phyloP scores from a whole-genome alignment of 2,797 vertebrate species.

The Acestrorhynchus altus region DNA sequence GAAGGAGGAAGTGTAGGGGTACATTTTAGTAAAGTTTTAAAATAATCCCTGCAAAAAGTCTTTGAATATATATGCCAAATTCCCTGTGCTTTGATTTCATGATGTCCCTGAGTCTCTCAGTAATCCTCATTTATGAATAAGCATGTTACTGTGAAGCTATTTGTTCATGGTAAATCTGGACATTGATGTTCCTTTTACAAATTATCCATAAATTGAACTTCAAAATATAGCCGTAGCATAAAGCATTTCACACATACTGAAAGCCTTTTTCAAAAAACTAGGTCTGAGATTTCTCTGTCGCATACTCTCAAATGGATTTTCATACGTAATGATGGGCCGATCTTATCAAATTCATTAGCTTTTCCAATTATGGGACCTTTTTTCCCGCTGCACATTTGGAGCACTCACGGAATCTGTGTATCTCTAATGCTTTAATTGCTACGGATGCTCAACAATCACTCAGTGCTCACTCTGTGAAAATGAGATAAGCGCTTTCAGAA shows the following conservation, averaged over 20 bases:
- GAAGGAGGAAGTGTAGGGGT: no score
- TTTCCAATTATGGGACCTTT: conserved; percentile 44
- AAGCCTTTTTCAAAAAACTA: neutral
- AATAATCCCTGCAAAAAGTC: no score
- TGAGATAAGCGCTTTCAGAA: conserved; percentile 61
- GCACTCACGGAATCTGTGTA: conserved; percentile 13
- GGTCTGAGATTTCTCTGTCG: conserved; percentile 5
- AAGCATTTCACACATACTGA: neutral
- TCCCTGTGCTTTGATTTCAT: no score
- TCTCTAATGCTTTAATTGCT: conserved; percentile 43
- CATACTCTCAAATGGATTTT: conserved; percentile 1
- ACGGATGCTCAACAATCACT: conserved; percentile 41
- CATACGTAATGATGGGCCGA: conserved; percentile 15
- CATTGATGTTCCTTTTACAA: no score
- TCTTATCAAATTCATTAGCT: conserved; percentile 43
- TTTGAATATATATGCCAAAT: no score
- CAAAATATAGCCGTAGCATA: neutral
- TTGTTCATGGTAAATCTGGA: no score
- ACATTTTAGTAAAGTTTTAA: no score
- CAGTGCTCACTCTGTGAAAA: conserved; percentile 55
- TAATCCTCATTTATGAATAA: no score
- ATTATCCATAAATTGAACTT: neutral
- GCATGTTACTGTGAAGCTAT: no score
- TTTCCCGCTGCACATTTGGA: neutral
- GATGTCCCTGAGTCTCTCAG: no score